Conservation (phyloP, 2,113 vertebrate species). For the Periophthalmodon schlosseri region DNA sequence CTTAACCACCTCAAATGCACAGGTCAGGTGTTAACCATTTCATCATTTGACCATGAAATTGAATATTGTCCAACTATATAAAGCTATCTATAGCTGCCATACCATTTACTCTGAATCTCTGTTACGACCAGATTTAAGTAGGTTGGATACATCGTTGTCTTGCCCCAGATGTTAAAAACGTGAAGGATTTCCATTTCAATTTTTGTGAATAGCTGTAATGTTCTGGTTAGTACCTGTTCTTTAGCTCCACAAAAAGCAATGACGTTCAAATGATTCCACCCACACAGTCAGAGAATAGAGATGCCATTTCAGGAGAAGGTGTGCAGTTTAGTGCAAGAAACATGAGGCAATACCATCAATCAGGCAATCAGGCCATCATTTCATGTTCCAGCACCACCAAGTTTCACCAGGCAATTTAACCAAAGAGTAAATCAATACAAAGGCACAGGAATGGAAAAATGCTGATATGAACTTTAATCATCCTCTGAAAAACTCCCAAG, state of each 20-base stretch:
- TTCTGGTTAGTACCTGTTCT: not conserved
- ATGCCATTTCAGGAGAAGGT: not conserved
- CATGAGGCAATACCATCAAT: not conserved
- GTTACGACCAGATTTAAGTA: no score
- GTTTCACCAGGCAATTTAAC: not conserved
- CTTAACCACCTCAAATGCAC: no score
- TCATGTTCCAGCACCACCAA: not conserved
- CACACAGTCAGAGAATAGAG: not conserved
- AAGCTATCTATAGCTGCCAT: no score
- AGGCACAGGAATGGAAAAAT: not conserved
- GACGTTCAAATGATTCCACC: not conserved
- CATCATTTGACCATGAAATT: no score
- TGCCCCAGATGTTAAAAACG: not conserved
- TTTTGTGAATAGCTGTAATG: not conserved
- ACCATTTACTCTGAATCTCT: no score
- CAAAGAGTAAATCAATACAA: not conserved
- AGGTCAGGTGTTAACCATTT: no score
- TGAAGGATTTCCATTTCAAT: not conserved
- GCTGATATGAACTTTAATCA: not conserved
- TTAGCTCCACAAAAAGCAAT: not conserved
- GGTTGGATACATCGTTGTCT: not conserved
- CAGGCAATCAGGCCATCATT: not conserved
- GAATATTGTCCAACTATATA: no score
- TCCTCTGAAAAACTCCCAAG: not conserved
- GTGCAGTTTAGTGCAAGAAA: not conserved